A percentile compares a stretch with the other conserved stretches of the same genome.
Conservation (phyloP, 2,113 vertebrate species). For the Acanthisitta chloris region DNA sequence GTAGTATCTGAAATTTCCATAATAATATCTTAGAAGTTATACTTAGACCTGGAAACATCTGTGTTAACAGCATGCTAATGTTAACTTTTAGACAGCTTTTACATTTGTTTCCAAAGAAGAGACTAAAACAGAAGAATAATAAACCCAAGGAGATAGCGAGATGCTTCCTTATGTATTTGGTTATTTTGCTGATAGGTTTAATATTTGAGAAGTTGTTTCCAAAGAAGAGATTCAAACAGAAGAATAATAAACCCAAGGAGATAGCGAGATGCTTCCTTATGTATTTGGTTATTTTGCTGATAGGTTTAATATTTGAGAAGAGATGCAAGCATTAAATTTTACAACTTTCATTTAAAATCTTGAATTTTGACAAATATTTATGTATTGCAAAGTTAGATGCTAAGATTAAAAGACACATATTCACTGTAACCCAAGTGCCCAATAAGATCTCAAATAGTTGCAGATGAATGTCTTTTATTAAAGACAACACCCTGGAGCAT, state of each 20-base stretch:
- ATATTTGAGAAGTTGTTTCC: neutral
- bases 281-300: neutral
- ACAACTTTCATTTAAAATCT: neutral
- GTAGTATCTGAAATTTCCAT: neutral
- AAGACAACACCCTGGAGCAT: neutral
- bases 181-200: neutral
- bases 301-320: neutral
- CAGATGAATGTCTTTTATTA: neutral
- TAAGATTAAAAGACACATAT: neutral
- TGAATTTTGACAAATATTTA: neutral
- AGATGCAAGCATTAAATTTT: neutral
- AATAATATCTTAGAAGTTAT: neutral
- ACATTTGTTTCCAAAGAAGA: neutral
- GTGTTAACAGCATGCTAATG: neutral
- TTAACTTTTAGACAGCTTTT: neutral
- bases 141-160: neutral
- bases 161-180: neutral
- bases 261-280: neutral
- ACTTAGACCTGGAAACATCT: conserved; percentile 3
- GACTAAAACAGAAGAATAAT: neutral
- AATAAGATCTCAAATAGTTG: neutral
- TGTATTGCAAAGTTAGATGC: neutral
- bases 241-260: neutral
- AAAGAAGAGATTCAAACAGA: too few species aligned
- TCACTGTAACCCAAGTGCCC: neutral